Percentiles rank a stretch among this genome's conserved stretches.
Conservation (phyloP, 2,888 invertebrate species). For the Miltochrista miniata region DNA sequence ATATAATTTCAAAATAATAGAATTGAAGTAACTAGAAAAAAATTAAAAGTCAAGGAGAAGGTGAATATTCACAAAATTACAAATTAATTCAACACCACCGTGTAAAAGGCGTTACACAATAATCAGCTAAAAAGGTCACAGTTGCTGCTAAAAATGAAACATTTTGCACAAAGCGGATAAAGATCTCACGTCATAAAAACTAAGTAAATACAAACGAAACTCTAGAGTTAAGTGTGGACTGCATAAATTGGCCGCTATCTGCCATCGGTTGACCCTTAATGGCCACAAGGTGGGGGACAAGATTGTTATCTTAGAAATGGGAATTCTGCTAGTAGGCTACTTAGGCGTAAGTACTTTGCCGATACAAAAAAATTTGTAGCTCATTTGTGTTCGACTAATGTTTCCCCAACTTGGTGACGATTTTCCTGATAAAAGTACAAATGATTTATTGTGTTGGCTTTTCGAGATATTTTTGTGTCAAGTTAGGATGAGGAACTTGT, state of each 20-base stretch:
- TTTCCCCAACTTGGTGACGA: conserved; percentile 42
- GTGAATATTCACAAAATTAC: too few species aligned
- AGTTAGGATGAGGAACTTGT: not conserved
- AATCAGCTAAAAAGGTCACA: conserved; percentile 33
- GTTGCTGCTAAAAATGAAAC: conserved; percentile 44
- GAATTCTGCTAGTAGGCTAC: conserved; percentile 63
- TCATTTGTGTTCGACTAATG: conserved; percentile 60
- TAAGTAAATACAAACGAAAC: conserved; percentile 66
- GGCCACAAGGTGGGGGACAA: conserved; percentile 72
- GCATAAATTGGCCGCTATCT: conserved; percentile 78
- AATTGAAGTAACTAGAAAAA: too few species aligned
- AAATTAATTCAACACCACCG: too few species aligned
- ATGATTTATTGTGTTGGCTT: conserved; percentile 45
- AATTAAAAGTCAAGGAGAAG: too few species aligned
- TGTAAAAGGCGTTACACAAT: conserved; percentile 29
- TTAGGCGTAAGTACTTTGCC: too few species aligned
- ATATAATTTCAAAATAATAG: too few species aligned
- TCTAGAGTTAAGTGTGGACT: conserved; percentile 74
- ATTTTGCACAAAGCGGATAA: conserved; percentile 65
- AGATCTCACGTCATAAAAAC: conserved; percentile 64
- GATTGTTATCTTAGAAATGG: conserved; percentile 74
- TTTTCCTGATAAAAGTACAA: conserved; percentile 34
- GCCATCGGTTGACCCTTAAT: conserved; percentile 79
- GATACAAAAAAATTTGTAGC: conserved; percentile 71
- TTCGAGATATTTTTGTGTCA: conserved; percentile 27